Base-by-base conservation (phyloP, 2,113 vertebrate species). In the Diphyllodes magnificus region DNA sequence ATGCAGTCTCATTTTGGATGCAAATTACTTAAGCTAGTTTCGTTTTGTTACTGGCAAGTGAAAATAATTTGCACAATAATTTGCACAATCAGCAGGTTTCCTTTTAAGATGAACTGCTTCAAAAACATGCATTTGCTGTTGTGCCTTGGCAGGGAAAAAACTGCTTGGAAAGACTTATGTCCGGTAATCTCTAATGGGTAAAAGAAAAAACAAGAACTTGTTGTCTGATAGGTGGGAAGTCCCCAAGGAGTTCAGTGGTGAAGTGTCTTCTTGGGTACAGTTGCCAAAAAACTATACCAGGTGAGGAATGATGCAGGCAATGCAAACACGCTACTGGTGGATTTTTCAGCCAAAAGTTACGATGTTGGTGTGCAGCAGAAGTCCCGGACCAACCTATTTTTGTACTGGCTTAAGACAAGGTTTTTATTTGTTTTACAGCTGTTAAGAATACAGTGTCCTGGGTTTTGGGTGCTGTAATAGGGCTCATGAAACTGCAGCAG, bases 251-350 rank as follows among this genome's bases (percentile, higher is more conserved):
- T 21, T 31, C 1, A 2, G 15, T 47, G 20, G 15, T 51, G 19
- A 78, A 45, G 16, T 64, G 28, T 76, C 25, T 28, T 51, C 37
- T 89, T 2, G 0, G 44, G 17, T 70, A n/a, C 8, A 44, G 25
- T 11, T 71, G 57, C 50, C 20, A 61, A 18, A 75, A 87, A 79
- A 9, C 57, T 64, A 0, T 23, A 9, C 31, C 6, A 19, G 28
- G 25, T 25, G 47, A 47, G 44, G 28, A 37, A 8, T 50, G 40
- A 39, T 69, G n/a, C 47, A 30, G 45, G 59, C 33, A 40, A 8
- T 2, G 2, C 8, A 49, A 37, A 30, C 8, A 11, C 15, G 1
- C 23, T 33, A 0, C 19, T 73, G 23, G 4, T 54, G 71, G 44
- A 11, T n/a, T 31, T 90, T 37, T 77, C 13, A 16, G 22, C 35